Conservation (phyloP, 2,113 vertebrate species). For the Thalassarche chlororhynchos region DNA sequence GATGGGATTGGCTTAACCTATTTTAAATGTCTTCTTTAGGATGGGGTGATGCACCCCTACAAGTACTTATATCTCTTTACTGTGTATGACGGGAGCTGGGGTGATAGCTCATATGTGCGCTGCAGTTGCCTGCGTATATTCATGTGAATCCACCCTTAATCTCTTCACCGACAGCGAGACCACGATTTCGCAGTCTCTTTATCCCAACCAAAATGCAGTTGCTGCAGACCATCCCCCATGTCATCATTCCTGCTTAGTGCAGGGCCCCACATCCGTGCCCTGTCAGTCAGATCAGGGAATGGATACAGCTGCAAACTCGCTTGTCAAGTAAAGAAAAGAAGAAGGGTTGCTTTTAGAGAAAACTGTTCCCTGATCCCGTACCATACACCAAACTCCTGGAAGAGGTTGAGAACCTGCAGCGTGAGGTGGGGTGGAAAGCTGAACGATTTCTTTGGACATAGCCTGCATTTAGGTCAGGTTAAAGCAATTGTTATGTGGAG, state of each 20-base stretch:
- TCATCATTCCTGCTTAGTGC: background rate
- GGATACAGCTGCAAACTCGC: background rate
- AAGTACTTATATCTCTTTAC: background rate
- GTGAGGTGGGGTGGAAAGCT: background rate
- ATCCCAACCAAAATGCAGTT: background rate
- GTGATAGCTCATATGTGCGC: background rate
- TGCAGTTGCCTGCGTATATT: background rate
- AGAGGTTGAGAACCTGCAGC: background rate
- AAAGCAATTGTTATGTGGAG: background rate
- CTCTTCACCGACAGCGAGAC: background rate
- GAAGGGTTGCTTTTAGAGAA: background rate
- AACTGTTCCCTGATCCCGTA: background rate
- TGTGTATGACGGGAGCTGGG: background rate
- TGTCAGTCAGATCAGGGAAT: background rate
- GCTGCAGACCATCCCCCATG: background rate
- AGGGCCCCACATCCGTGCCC: rapidly evolving
- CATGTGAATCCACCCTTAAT: background rate
- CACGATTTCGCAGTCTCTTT: background rate
- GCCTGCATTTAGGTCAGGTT: background rate
- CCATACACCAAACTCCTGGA: background rate
- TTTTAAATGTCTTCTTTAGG: background rate
- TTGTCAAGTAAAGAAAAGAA: background rate
- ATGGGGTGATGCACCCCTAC: background rate
- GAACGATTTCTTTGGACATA: background rate
- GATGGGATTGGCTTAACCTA: background rate